These are phyloP conservation scores for Felis catus DNA, from an alignment of 2,113 vertebrate genomes.

Conservation along the genomic window DNA sequence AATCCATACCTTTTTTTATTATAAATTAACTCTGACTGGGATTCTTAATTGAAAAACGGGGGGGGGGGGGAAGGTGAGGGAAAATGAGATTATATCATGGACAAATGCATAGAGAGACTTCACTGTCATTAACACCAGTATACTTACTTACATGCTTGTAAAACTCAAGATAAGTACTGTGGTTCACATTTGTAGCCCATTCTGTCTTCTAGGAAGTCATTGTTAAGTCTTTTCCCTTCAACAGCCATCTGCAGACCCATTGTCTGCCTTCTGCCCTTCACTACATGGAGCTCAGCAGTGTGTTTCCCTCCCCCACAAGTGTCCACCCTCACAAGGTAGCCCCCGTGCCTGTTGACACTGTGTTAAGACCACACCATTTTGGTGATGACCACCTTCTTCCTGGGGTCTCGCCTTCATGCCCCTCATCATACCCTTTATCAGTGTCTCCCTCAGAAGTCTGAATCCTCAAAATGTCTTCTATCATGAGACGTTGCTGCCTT, in stretches of 20 bases:
- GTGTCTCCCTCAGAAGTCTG: neutral
- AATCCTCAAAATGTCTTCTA: neutral
- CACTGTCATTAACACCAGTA: neutral
- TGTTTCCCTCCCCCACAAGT: fast-evolving
- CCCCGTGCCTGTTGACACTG: neutral
- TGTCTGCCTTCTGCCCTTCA: no score
- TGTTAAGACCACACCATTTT: neutral
- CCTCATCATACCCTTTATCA: neutral
- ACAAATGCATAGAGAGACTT: neutral
- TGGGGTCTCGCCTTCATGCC: fast-evolving
- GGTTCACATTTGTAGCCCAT: neutral
- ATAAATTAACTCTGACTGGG: neutral
- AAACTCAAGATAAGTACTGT: neutral
- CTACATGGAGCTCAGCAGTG: fast-evolving
- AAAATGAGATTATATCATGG: neutral
- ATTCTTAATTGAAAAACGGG: neutral
- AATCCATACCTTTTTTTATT: neutral
- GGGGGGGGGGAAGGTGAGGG: neutral
- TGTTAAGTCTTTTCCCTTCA: neutral
- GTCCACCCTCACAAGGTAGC: neutral
- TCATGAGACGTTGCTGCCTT: neutral
- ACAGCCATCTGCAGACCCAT: no score
- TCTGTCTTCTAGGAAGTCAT: neutral
- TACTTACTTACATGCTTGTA: neutral
- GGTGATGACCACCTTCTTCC: neutral